Percentiles rank a stretch among this genome's conserved stretches.
Conservation (phyloP, 2,113 vertebrate genomes). For the Micronisus gabar region DNA sequence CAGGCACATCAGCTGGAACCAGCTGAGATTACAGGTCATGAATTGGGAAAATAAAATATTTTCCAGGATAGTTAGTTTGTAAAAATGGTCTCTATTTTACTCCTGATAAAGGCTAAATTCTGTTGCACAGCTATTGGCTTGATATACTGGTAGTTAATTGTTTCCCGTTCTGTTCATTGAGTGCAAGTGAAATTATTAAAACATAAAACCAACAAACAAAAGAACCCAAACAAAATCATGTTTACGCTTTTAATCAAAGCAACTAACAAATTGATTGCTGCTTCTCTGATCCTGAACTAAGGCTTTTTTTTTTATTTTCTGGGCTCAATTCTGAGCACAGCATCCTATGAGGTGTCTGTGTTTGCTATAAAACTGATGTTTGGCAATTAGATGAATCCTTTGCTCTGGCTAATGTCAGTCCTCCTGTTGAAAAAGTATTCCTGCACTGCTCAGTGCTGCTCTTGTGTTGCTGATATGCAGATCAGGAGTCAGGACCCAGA, state of each 20-base stretch:
- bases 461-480: background rate
- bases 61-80: background rate
- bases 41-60: background rate
- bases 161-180: background rate
- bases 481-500: background rate
- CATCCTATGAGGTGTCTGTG: background rate
- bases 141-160: background rate
- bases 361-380: background rate
- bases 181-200: background rate
- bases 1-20: conserved; percentile 23
- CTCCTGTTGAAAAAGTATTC: background rate
- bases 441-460: background rate
- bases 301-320: background rate
- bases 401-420: background rate
- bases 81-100: background rate
- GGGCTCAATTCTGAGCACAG: background rate
- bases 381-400: background rate
- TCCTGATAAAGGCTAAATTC: background rate
- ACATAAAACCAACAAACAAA: background rate
- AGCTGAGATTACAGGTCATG: background rate
- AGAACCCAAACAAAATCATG: background rate
- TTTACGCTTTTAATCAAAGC: background rate
- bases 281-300: background rate
- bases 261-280: background rate
- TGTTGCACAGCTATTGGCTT: background rate